A percentile compares a stretch with the other conserved stretches of the same genome.
phyloP scores from a whole-genome alignment of 2,113 vertebrate species.

The Peucedramus taeniatus region DNA sequence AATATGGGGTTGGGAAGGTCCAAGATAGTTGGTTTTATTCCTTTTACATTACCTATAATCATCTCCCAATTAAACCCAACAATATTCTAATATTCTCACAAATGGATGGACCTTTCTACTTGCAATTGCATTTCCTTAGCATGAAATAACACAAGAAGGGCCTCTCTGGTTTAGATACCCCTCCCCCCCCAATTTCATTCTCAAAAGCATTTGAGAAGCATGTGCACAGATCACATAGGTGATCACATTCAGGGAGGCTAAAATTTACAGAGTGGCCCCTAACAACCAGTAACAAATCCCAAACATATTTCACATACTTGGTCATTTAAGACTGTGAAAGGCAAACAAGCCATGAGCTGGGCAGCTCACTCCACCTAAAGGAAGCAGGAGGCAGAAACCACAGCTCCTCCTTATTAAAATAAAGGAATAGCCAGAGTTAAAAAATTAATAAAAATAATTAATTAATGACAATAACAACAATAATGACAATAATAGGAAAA shows the following conservation, averaged over 20 bases:
- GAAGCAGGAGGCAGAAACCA: background rate
- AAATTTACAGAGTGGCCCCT: background rate
- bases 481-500: background rate
- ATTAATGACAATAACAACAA: background rate
- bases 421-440: background rate
- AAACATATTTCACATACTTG: background rate
- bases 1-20: background rate
- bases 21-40: background rate
- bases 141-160: background rate
- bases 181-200: background rate
- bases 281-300: background rate
- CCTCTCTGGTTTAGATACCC: background rate
- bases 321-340: background rate
- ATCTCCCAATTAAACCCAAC: background rate
- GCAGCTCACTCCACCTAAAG: conserved; percentile 34
- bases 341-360: background rate
- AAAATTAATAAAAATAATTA: background rate
- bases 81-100: background rate
- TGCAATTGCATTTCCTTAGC: background rate
- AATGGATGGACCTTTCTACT: background rate
- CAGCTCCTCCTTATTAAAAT: background rate
- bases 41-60: background rate
- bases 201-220: background rate
- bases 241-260: background rate
- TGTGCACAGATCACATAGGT: background rate